Percentiles rank a stretch among this genome's conserved stretches.
Conservation (phyloP, 2,113 vertebrate genomes). For the Apodemus speciosus region DNA sequence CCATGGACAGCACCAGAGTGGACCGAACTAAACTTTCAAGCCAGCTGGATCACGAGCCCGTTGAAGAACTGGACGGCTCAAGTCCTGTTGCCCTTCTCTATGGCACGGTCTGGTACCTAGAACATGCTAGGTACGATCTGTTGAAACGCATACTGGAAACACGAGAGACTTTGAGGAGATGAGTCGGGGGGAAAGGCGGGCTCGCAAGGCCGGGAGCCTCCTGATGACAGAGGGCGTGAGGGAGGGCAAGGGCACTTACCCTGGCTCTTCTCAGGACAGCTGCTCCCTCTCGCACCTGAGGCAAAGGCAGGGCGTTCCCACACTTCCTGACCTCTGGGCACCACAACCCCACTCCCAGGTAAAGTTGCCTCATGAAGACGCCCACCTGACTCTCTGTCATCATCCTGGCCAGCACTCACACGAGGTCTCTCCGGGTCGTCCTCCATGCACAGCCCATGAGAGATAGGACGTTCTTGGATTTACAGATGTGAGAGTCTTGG, state of each 20-base stretch:
- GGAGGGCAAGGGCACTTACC: neutral
- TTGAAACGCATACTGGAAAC: neutral
- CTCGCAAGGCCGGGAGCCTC: neutral
- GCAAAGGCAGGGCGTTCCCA: neutral
- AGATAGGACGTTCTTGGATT: neutral
- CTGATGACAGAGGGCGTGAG: no score
- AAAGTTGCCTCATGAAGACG: no score
- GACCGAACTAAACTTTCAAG: neutral
- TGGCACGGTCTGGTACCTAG: neutral
- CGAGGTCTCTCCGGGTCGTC: no score
- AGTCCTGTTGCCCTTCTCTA: no score
- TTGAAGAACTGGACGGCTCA: neutral
- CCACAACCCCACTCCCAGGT: neutral
- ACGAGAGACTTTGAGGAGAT: neutral
- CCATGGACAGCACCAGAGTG: accelerated
- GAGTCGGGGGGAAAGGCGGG: neutral
- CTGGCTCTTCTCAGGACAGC: neutral
- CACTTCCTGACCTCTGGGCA: neutral
- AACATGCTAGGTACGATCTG: neutral
- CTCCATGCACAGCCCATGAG: no score
- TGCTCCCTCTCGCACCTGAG: neutral
- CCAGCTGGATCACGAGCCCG: neutral
- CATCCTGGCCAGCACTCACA: no score
- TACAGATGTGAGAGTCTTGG: neutral
- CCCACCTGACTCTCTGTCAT: neutral